These are phyloP conservation scores for Anhinga rufa DNA, from an alignment of 2,113 vertebrate genomes.

Conservation along the genomic window DNA sequence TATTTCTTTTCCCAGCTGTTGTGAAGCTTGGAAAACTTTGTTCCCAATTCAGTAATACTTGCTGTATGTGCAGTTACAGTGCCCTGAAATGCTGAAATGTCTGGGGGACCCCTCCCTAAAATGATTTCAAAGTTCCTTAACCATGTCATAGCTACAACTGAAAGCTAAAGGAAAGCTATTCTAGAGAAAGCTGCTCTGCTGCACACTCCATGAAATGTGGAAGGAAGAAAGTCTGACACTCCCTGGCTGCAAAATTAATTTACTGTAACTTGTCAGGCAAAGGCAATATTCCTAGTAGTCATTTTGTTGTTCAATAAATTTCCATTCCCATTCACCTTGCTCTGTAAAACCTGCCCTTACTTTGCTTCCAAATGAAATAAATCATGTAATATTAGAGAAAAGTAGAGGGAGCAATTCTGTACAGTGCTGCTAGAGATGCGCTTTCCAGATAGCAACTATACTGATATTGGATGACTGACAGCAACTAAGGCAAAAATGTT, in stretches of 20 bases:
- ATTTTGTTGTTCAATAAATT: not conserved
- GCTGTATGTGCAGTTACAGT: not conserved
- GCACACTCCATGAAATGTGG: not conserved
- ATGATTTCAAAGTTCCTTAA: not conserved
- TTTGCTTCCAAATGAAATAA: conserved; percentile 16
- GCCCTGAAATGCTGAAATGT: not conserved
- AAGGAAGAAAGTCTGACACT: not conserved
- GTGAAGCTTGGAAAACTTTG: not conserved
- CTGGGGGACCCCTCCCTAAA: not conserved
- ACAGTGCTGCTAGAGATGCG: not conserved
- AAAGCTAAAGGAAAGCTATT: not conserved
- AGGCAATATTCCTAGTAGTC: not conserved
- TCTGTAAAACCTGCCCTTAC: not conserved
- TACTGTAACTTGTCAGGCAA: not conserved
- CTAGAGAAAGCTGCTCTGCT: not conserved
- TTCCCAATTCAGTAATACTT: not conserved
- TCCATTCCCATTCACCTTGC: not conserved
- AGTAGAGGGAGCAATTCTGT: not conserved
- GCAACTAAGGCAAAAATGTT: not conserved
- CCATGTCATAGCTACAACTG: not conserved
- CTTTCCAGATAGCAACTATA: not conserved
- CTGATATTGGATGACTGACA: not conserved
- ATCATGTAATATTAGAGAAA: not conserved
- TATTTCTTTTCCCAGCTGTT: not conserved
- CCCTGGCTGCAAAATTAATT: conserved; percentile 16